Percentiles rank a stretch among this genome's conserved stretches.
These are phyloP conservation scores for Rachycentron canadum DNA, from an alignment of 2,797 vertebrate genomes.

Conservation along the genomic window DNA sequence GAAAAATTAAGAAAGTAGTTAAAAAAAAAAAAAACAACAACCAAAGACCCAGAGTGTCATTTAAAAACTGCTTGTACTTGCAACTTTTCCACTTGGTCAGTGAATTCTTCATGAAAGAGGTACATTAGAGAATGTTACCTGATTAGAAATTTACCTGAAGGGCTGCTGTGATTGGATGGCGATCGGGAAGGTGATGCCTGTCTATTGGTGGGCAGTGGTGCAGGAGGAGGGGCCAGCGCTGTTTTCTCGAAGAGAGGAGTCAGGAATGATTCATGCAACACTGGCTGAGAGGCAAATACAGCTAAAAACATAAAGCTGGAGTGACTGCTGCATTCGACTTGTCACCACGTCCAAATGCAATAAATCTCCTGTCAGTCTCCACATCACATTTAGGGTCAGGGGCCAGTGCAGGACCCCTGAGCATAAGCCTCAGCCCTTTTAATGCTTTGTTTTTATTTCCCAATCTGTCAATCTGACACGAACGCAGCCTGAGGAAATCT, in stretches of 20 bases:
- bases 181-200: constrained; percentile 64
- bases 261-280: constrained; percentile 47
- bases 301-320: constrained; percentile 17
- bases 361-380: constrained; percentile 31
- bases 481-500: not conserved
- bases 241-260: constrained; percentile 34
- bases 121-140: not conserved
- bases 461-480: constrained; percentile 27
- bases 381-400: constrained; percentile 9
- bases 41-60: not conserved
- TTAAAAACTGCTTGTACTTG: not conserved
- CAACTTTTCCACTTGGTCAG: too few species aligned
- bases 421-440: not conserved
- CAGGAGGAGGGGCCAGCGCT: constrained; percentile 70
- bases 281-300: constrained; percentile 25
- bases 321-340: constrained; percentile 1
- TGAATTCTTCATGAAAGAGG: not conserved
- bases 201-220: constrained; percentile 33
- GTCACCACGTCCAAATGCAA: not conserved
- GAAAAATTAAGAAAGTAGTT: not conserved
- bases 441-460: constrained; percentile 1
- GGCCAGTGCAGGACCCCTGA: constrained; percentile 26
- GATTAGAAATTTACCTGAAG: constrained; percentile 65
- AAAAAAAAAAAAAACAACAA: not conserved
- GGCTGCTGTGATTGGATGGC: constrained; percentile 59